Conservation (phyloP, 2,888 invertebrate species). For the Hypomecis atomaria region DNA sequence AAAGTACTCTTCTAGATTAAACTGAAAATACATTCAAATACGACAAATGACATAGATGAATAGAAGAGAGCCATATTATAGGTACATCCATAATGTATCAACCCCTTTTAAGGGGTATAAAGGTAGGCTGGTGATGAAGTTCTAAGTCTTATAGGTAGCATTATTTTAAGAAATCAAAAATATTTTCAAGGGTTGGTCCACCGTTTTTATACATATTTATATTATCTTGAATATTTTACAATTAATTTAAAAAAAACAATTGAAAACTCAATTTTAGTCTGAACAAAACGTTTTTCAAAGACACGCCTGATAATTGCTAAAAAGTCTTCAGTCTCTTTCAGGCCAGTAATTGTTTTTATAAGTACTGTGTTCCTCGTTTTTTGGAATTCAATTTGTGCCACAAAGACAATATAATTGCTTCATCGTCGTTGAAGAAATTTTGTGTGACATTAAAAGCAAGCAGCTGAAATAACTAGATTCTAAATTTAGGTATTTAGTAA, state of each 20-base stretch:
- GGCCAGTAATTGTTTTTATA: constrained; percentile 34
- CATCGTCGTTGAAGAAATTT: constrained; percentile 17
- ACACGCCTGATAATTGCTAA: constrained; percentile 26
- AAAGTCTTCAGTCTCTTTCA: constrained; percentile 28
- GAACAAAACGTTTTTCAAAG: constrained; percentile 19
- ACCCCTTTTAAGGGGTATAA: no score
- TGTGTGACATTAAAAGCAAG: constrained; percentile 14
- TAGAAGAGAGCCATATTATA: no score
- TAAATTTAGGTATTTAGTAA: constrained; percentile 2
- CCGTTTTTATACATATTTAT: no score
- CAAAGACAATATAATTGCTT: constrained; percentile 31
- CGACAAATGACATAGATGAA: no score
- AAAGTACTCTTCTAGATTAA: no score
- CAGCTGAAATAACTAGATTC: constrained; percentile 20
- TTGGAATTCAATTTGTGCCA: constrained; percentile 29
- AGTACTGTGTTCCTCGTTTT: constrained; percentile 31
- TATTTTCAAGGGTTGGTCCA: no score
- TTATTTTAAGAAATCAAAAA: no score
- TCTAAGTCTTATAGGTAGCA: no score
- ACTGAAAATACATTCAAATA: no score
- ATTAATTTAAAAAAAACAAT: constrained; percentile 15
- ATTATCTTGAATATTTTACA: constrained; percentile 25
- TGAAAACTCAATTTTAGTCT: constrained; percentile 21
- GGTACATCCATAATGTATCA: no score
- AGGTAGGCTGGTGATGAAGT: no score